Evolutionary conservation across 2,888 invertebrate species (phyloP).

Genomic region (Conistra vaccinii): DNA sequence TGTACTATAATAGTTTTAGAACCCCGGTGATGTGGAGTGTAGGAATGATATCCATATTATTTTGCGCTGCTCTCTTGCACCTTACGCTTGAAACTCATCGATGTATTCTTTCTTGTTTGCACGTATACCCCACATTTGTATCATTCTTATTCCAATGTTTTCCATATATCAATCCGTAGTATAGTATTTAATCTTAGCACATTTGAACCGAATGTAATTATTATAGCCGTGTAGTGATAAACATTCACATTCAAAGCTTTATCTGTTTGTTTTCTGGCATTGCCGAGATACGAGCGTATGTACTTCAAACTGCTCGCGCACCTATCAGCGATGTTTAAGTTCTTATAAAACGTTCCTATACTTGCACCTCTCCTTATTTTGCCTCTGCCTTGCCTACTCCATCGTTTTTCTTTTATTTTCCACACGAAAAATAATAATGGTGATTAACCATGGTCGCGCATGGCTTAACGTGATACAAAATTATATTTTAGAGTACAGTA

Average conservation of each 20-base stretch:
- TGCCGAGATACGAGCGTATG: slow-evolving; percentile 84
- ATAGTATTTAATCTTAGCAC: slow-evolving; percentile 76
- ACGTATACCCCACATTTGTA: slow-evolving; percentile 72
- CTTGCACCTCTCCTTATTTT: slow-evolving; percentile 87
- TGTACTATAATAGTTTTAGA: slow-evolving; percentile 78
- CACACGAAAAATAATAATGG: slow-evolving; percentile 76
- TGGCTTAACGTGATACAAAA: slow-evolving; percentile 81
- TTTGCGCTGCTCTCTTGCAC: slow-evolving; percentile 78
- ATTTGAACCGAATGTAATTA: slow-evolving; percentile 70
- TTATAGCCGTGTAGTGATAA: slow-evolving; percentile 73
- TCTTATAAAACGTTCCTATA: slow-evolving; percentile 76
- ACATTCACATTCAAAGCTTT: slow-evolving; percentile 85
- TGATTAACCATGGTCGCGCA: slow-evolving; percentile 87
- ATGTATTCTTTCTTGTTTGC: slow-evolving; percentile 73
- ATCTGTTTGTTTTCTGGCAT: slow-evolving; percentile 91
- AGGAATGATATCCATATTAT: slow-evolving; percentile 78
- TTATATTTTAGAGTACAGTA: slow-evolving; percentile 71
- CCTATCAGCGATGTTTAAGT: slow-evolving; percentile 72
- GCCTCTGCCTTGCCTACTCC: slow-evolving; percentile 86
- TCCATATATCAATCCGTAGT: slow-evolving; percentile 73
- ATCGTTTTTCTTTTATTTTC: slow-evolving; percentile 73
- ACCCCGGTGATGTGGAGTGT: slow-evolving; percentile 79
- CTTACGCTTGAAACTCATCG: slow-evolving; percentile 78
- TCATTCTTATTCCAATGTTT: slow-evolving; percentile 68
- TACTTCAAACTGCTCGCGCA: slow-evolving; percentile 77